Evolutionary conservation across 2,888 invertebrate genomes (phyloP), one percentile per base, ranked within the genome.

Genomic region (Notocelia uddmanniana): DNA sequence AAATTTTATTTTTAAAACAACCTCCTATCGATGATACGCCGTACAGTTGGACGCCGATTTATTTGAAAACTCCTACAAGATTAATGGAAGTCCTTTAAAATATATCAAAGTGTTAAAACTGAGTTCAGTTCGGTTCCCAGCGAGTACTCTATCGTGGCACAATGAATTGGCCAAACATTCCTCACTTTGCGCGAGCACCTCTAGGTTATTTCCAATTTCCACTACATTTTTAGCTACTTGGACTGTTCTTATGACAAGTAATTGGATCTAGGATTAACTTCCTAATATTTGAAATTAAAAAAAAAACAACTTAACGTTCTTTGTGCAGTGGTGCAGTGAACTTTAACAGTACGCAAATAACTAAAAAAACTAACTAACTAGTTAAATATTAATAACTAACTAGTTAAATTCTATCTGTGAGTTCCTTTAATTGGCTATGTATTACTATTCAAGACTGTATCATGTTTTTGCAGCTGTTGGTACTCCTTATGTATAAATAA

Each of bases 31-130:
- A 64, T 37, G 50, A 31, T n/a, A 52, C 52, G 52, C 23, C 52
- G 23, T 34, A 34, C 34, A 64, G 5, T n/a, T 18, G 62, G n/a
- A 37, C 54, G 31, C 3, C 64, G 64, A 64, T 64, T 64, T 64
- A 64, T 64, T 64, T 64, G 64, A 64, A 64, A 64, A 64, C 64
- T 64, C 37, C 64, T 37, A 15, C 5, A 48, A 69, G 69, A 69
- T 64, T 58, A 69, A 69, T 69, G 60, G 69, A 48, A 48, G 48
- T 64, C 63, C 34, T 50, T 54, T 69, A 34, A 69, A 69, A 69
- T 69, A 41, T 69, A 69, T 69, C 69, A 69, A 69, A 64, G 63
- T 69, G 55, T 55, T 48, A 21, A 69, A 69, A 55, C 57, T 34
- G 63, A 34, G 63, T 69, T 57, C 50, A 58, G 57, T 63, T 57